These are phyloP conservation scores for Mesochorus sp. DNA, from an alignment of 2,888 invertebrate genomes.

Conservation along the genomic window DNA sequence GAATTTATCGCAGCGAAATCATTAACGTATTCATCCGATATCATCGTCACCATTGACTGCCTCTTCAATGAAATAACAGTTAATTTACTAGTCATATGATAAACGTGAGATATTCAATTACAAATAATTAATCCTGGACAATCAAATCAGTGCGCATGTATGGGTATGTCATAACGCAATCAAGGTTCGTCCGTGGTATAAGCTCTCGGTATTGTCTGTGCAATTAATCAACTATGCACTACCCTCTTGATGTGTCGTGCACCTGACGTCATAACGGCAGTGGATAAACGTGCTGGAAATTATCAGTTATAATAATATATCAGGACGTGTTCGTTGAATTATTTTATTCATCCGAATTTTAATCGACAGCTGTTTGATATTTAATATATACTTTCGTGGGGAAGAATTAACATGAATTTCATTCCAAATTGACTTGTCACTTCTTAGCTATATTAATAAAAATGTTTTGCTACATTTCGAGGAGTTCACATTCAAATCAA, in stretches of 20 bases:
- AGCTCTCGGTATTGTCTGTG: constrained; percentile 12
- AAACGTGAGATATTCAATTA: neutral
- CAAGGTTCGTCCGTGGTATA: neutral
- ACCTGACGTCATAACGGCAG: neutral
- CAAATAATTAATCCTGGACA: constrained; percentile 34
- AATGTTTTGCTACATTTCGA: too few relatives aligned
- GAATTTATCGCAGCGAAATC: neutral
- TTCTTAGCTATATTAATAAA: too few relatives aligned
- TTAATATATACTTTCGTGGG: too few relatives aligned
- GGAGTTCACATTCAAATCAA: too few relatives aligned
- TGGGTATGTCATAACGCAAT: constrained; percentile 8
- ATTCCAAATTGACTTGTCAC: too few relatives aligned
- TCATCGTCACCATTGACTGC: constrained; percentile 6
- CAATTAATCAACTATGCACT: constrained; percentile 35
- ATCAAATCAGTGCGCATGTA: constrained; percentile 3
- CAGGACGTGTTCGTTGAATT: neutral
- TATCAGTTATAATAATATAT: neutral
- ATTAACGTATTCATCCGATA: constrained; percentile 15
- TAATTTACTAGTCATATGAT: constrained; percentile 2
- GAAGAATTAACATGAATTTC: too few relatives aligned
- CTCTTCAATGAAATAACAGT: constrained; percentile 2
- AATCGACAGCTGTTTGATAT: neutral
- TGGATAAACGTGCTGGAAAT: neutral
- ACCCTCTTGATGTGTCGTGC: neutral
- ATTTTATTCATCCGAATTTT: neutral